These are phyloP conservation scores for Shinisaurus crocodilurus DNA, from an alignment of 2,113 vertebrate species.

Conservation along the genomic window DNA sequence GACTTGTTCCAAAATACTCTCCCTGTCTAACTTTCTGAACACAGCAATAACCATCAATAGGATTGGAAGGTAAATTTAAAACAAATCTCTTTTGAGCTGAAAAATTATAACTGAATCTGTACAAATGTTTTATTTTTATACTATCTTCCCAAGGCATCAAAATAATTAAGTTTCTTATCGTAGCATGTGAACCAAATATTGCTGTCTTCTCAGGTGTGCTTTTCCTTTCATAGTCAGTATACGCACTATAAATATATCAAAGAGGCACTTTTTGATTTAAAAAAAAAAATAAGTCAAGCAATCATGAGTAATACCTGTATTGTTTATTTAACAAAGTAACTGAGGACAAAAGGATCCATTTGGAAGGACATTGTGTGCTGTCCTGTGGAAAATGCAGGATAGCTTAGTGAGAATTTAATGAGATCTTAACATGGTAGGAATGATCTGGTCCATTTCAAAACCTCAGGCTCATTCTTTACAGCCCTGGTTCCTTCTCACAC, in stretches of 20 bases:
- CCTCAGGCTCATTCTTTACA: not conserved
- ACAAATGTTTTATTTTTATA: not conserved
- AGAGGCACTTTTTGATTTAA: not conserved
- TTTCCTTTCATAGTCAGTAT: constrained; percentile 2
- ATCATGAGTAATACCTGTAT: constrained; percentile 5
- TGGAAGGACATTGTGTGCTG: not conserved
- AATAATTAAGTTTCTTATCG: not conserved
- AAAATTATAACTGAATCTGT: not conserved
- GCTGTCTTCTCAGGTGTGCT: constrained; percentile 33
- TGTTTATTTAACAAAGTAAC: constrained; percentile 15
- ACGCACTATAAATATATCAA: not conserved
- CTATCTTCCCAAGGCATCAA: not conserved
- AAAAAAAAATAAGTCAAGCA: not conserved
- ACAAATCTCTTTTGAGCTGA: not conserved
- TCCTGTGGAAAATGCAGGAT: not conserved
- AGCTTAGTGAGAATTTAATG: not conserved
- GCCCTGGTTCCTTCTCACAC: not conserved
- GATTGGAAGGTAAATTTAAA: not conserved
- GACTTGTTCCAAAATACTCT: not conserved
- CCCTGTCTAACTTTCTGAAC: not conserved
- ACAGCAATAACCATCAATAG: not conserved
- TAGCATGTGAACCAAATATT: not conserved
- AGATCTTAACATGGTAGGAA: not conserved
- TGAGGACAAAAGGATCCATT: not conserved
- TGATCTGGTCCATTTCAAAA: not conserved